Base-by-base conservation (phyloP, 2,113 vertebrate species). In the Symphodus melops region DNA sequence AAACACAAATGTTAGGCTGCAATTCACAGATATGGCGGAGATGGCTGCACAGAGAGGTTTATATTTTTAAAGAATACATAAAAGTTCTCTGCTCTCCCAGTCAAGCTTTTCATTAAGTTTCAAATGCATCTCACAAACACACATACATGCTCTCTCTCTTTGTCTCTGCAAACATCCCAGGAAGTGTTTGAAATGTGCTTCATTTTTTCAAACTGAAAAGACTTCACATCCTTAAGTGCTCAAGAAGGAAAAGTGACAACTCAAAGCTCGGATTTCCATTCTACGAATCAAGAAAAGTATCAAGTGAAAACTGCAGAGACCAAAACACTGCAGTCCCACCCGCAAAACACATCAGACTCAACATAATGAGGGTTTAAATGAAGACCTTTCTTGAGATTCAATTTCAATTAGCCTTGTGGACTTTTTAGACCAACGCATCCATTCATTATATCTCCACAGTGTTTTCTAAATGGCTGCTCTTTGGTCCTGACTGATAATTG, bases 351-450 rank as follows among this genome's bases (percentile, higher is more conserved):
- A 65, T 48, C 61, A 77, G 60, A 71, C 17, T 13, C 28, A 68
- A 64, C 5, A 0, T 49, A 33, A 33, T 33, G 28, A 25, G 25
- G 4, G 28, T 33, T 33, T 33, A 5, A 33, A 41, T 41, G 11
- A 19, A 55, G 16, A 62, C 28, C 28, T n/a, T 55, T 52, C 59
- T 39, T 52, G 37, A 33, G 61, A 77, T 68, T 84, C 48, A 60
- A 72, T 72, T 84, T 68, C 59, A 82, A 81, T 79, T 80, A 69
- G 62, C 23, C 48, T 21, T 2, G 41, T 28, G 59, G 62, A 72
- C 68, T 77, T 79, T 8, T 21, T n/a, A 60, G 57, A 71, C 17
- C 60, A 53, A 36, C 41, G 70, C 39, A 65, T 42, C 9, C 14
- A 0, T 72, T 62, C 44, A 71, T 59, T 82, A 63, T 68, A 52